Evolutionary conservation across 2,888 invertebrate genomes (phyloP).

Genomic region (Cylloceria caligata): DNA sequence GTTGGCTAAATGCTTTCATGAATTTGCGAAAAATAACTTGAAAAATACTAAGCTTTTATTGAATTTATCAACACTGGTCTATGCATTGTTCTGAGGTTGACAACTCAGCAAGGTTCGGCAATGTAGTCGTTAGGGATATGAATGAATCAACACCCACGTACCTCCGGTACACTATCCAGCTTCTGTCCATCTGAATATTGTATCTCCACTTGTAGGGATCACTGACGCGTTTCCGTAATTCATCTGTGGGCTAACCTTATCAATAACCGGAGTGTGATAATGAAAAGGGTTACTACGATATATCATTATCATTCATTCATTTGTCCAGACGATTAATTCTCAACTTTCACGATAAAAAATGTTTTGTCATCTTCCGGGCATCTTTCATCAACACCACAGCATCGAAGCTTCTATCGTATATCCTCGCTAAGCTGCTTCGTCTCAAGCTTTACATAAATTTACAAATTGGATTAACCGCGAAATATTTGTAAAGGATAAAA

Average conservation of each 20-base stretch:
- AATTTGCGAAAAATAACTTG: conserved; percentile 1
- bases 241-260: conserved; percentile 33
- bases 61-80: background rate
- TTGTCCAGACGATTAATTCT: background rate
- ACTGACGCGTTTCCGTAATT: conserved; percentile 50
- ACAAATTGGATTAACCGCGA: conserved; percentile 23
- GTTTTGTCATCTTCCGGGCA: background rate
- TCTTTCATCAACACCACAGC: conserved; percentile 25
- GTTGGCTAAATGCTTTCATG: background rate
- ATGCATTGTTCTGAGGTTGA: background rate
- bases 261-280: conserved; percentile 32
- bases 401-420: conserved; percentile 25
- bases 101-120: background rate
- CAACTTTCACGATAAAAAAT: background rate
- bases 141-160: conserved; percentile 63
- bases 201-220: conserved; percentile 23
- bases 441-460: conserved; percentile 36
- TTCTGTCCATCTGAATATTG: conserved; percentile 24
- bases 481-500: conserved; percentile 22
- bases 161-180: conserved; percentile 46
- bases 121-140: conserved; percentile 34
- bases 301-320: conserved; percentile 13
- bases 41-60: background rate
- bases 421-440: conserved; percentile 43
- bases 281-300: conserved; percentile 12